phyloP scores from a whole-genome alignment of 2,113 vertebrate genomes.

The Clinocottus analis region DNA sequence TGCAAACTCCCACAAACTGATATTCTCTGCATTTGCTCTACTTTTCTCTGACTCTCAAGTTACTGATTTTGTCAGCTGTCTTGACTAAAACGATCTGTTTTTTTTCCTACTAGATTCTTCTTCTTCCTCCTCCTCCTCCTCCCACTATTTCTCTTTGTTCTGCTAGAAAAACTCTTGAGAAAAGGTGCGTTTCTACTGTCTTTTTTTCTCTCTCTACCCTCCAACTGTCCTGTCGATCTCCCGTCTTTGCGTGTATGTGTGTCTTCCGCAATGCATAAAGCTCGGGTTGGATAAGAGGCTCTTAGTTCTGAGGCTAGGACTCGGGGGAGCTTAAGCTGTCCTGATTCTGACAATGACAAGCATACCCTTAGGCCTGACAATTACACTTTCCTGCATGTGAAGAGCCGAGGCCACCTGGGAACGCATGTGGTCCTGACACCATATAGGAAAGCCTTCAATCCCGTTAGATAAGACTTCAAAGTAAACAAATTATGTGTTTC shows the following conservation, averaged over 20 bases:
- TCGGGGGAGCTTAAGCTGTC: conserved; percentile 62
- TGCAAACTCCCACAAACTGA: conserved; percentile 19
- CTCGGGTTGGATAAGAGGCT: conserved; percentile 58
- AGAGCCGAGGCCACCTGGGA: conserved; percentile 64
- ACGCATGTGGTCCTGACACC: conserved; percentile 59
- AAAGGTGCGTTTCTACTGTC: conserved; percentile 67
- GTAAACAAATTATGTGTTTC: conserved; percentile 47
- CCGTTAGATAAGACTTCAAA: conserved; percentile 45
- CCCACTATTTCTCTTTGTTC: conserved; percentile 69
- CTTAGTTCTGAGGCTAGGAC: conserved; percentile 63
- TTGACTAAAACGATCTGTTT: conserved; percentile 81
- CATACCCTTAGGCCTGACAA: conserved; percentile 66
- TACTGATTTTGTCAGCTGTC: conserved; percentile 61
- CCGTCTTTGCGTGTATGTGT: conserved; percentile 1
- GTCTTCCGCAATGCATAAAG: conserved; percentile 42
- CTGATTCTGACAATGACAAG: conserved; percentile 77
- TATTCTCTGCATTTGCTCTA: conserved; percentile 38
- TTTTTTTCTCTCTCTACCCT: conserved; percentile 49
- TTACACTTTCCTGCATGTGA: conserved; percentile 66
- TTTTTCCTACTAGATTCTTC: conserved; percentile 67
- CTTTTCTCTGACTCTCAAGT: conserved; percentile 48
- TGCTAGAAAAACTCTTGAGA: conserved; percentile 72
- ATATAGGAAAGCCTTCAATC: conserved; percentile 63
- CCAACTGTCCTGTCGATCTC: conserved; percentile 61
- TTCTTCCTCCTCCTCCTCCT: conserved; percentile 50